These are phyloP conservation scores for Hipposideros armiger DNA, from an alignment of 2,113 vertebrate genomes.

Conservation along the genomic window DNA sequence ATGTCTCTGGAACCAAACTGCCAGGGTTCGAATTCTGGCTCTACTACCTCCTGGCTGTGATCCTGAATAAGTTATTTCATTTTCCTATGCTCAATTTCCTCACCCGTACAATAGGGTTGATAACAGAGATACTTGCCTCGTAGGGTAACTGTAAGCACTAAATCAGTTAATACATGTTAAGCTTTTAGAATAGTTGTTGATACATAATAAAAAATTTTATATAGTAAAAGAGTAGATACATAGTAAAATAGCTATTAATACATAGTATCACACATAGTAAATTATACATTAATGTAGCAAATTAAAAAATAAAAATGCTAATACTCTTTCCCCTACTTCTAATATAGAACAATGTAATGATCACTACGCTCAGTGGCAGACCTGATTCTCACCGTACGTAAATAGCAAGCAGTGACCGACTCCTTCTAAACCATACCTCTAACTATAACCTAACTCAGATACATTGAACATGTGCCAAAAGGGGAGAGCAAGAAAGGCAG, in stretches of 20 bases:
- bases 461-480: background rate
- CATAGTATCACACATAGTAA: background rate
- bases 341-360: background rate
- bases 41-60: background rate
- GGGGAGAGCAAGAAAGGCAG: background rate
- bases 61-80: background rate
- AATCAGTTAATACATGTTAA: background rate
- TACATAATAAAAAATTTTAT: background rate
- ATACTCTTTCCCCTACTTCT: background rate
- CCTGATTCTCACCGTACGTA: background rate
- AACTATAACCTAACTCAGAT: background rate
- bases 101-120: background rate
- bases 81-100: background rate
- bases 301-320: constrained; percentile 7
- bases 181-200: background rate
- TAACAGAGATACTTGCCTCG: background rate
- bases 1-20: background rate
- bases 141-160: background rate
- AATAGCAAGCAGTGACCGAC: background rate
- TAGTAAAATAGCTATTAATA: constrained; percentile 31
- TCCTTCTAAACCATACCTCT: background rate
- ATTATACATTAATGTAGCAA: background rate
- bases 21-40: background rate
- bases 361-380: background rate
- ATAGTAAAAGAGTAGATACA: background rate